Conservation (phyloP, 2,888 invertebrate genomes). For the Thelaira solivaga region DNA sequence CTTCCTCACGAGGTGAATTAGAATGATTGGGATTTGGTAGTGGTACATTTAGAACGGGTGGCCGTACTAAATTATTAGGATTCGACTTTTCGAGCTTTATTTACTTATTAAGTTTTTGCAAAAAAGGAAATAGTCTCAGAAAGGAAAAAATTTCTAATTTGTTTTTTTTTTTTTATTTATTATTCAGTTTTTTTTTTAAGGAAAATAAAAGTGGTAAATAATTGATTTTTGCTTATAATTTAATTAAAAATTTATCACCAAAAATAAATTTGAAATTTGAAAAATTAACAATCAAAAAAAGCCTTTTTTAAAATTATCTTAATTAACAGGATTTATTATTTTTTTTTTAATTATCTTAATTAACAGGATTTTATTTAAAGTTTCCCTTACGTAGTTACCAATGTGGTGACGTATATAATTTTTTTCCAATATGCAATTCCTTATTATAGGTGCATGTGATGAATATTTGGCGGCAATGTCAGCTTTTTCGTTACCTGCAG, state of each 20-base stretch:
- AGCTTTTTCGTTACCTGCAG: no score
- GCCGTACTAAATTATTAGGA: constrained; percentile 20
- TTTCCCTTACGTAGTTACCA: no score
- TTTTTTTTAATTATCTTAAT: background rate
- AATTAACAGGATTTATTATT: background rate
- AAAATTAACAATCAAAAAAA: no score
- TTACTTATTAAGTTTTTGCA: background rate
- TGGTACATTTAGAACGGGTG: constrained; percentile 15
- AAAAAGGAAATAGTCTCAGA: background rate
- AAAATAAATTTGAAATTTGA: no score
- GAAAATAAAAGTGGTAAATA: no score
- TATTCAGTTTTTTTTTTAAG: background rate
- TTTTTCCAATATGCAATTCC: no score
- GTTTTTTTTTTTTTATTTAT: background rate
- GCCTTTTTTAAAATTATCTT: background rate
- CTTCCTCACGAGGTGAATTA: constrained; percentile 2
- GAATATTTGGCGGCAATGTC: no score
- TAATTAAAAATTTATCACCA: no score
- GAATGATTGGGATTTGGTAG: constrained; percentile 1
- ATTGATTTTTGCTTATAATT: no score
- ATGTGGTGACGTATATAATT: no score
- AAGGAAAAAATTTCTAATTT: background rate
- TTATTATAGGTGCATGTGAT: no score
- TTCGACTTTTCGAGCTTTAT: constrained; percentile 3
- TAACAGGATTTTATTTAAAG: no score